phyloP scores from a whole-genome alignment of 2,888 invertebrate species.

The Hemistola chrysoprasaria region DNA sequence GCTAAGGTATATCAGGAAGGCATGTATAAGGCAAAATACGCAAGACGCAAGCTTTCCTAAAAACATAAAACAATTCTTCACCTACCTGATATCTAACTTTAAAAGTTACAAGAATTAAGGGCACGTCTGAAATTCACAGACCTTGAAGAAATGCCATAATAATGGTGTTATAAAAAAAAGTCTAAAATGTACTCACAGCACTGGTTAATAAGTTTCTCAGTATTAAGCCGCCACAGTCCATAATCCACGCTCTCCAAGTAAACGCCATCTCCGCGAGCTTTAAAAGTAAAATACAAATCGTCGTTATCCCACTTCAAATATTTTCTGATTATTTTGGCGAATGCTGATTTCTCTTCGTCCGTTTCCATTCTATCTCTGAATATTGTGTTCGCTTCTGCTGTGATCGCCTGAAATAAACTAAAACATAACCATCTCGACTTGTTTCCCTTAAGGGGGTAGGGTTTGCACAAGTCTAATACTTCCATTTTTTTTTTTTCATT shows the following conservation, averaged over 20 bases:
- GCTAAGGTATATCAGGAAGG: no score
- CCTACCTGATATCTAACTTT: no score
- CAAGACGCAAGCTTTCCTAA: no score
- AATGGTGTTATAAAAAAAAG: background rate
- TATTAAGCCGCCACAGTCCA: conserved; percentile 84
- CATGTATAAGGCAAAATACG: no score
- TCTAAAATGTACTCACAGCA: conserved; percentile 77
- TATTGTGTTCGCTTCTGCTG: conserved; percentile 88
- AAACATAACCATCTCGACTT: no score
- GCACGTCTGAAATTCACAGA: no score
- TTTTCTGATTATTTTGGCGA: conserved; percentile 83
- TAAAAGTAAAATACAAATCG: conserved; percentile 48
- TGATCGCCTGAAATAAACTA: conserved; percentile 80
- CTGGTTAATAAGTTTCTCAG: conserved; percentile 84
- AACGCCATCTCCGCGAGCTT: conserved; percentile 56
- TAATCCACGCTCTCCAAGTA: conserved; percentile 66
- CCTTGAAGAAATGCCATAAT: no score
- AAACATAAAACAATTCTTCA: no score
- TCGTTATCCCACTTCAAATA: conserved; percentile 53
- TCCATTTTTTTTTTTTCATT: no score
- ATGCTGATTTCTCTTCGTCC: conserved; percentile 84
- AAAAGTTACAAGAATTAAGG: no score
- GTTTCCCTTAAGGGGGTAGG: no score
- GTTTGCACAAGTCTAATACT: no score
- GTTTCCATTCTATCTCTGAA: conserved; percentile 89